A percentile compares a stretch with the other conserved stretches of the same genome.
Conservation (phyloP, 2,797 vertebrate species). For the Mastacembelus armatus region DNA sequence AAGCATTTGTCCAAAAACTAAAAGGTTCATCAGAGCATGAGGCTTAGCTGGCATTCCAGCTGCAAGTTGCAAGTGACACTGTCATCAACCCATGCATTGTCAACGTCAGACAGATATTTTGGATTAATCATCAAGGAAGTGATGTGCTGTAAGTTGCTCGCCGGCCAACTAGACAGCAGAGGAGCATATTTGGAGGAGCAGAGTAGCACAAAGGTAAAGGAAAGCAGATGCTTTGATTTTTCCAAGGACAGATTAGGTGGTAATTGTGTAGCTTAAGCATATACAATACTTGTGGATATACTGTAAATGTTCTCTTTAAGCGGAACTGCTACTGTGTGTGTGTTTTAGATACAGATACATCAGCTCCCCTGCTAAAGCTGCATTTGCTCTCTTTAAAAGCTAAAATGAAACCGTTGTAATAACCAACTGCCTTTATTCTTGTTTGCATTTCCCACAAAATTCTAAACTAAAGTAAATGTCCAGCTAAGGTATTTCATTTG, state of each 20-base stretch:
- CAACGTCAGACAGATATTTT: conserved; percentile 44
- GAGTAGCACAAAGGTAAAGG: conserved; percentile 3
- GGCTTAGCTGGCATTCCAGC: conserved; percentile 45
- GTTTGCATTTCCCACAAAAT: not conserved
- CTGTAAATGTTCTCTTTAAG: too few relatives aligned
- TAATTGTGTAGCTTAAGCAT: not conserved
- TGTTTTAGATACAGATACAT: not conserved
- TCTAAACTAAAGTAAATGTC: not conserved
- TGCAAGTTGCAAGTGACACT: conserved; percentile 5
- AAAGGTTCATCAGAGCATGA: conserved; percentile 48
- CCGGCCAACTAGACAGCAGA: conserved; percentile 17
- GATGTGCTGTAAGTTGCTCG: conserved; percentile 24
- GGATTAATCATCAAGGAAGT: conserved; percentile 53
- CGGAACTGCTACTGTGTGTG: not conserved
- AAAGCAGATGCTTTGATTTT: conserved; percentile 24
- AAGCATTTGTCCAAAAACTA: conserved; percentile 50
- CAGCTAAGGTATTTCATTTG: not conserved
- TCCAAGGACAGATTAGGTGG: not conserved
- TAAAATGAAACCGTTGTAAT: not conserved
- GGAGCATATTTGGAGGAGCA: conserved; percentile 1
- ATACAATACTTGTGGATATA: not conserved
- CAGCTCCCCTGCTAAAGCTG: conserved; percentile 1
- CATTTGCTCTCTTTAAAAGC: not conserved
- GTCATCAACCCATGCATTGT: conserved; percentile 49
- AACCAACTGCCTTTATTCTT: not conserved